Evolutionary conservation across 2,797 vertebrate genomes (phyloP).

Genomic region (Neosalanx taihuensis): DNA sequence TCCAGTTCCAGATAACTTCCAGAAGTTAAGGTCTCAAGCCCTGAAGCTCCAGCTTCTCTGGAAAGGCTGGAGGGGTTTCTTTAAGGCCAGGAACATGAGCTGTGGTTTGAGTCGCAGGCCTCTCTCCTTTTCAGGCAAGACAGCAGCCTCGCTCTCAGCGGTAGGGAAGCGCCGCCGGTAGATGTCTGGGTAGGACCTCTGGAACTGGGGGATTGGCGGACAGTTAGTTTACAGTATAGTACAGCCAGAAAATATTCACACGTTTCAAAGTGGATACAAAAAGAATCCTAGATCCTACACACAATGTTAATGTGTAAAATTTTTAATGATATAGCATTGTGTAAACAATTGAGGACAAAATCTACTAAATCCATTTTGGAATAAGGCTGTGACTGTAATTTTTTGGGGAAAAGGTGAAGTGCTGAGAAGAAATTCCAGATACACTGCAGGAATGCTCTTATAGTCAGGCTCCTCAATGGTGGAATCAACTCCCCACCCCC

Average conservation of each 20-base stretch:
- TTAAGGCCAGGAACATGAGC: slow-evolving; percentile 81
- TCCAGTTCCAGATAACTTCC: neutral
- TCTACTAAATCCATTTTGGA: no score
- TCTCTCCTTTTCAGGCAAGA: slow-evolving; percentile 87
- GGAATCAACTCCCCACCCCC: no score
- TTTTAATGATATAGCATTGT: no score
- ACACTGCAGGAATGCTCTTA: no score
- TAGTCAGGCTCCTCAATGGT: no score
- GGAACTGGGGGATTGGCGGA: slow-evolving; percentile 77
- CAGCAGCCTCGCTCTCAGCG: slow-evolving; percentile 82
- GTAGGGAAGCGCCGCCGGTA: slow-evolving; percentile 88
- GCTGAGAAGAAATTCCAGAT: no score
- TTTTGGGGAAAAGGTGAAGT: no score
- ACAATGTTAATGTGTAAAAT: neutral
- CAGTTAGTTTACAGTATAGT: neutral
- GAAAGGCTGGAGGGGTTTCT: slow-evolving; percentile 90
- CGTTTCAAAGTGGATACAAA: no score
- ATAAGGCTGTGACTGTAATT: no score
- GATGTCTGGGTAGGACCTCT: slow-evolving; percentile 90
- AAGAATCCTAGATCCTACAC: neutral
- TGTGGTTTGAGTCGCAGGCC: slow-evolving; percentile 74
- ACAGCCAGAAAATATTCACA: neutral
- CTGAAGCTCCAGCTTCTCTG: slow-evolving; percentile 95
- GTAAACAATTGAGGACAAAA: no score
- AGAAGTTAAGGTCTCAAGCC: slow-evolving; percentile 65